Percentiles rank a stretch among this genome's conserved stretches.
These are phyloP conservation scores for Drosophila neonasuta DNA, from an alignment of 2,888 invertebrate species.

Conservation along the genomic window DNA sequence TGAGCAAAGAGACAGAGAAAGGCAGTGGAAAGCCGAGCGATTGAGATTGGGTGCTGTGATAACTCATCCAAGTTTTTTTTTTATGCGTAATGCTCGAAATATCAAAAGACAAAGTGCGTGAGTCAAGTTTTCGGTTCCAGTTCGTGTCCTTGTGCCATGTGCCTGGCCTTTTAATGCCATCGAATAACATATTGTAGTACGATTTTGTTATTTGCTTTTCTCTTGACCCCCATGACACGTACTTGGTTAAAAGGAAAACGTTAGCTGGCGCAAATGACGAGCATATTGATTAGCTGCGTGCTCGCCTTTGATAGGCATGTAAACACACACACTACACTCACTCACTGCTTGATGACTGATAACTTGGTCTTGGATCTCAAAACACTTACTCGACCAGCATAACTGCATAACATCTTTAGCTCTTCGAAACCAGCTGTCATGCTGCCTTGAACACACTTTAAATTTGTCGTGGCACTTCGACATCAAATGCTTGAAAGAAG, in stretches of 20 bases:
- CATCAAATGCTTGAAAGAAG: neutral
- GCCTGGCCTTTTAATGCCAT: conserved; percentile 39
- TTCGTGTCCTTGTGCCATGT: conserved; percentile 33
- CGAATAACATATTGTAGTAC: conserved; percentile 36
- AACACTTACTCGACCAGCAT: conserved; percentile 56
- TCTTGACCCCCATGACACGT: conserved; percentile 70
- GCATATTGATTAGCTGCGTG: conserved; percentile 76
- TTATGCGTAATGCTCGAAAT: conserved; percentile 57
- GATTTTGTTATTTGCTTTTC: conserved; percentile 36
- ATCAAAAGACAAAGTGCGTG: conserved; percentile 50
- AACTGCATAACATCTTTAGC: conserved; percentile 31
- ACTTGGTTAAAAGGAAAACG: conserved; percentile 77
- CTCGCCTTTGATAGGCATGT: conserved; percentile 62
- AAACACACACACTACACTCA: conserved; percentile 52
- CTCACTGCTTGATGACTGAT: conserved; percentile 57
- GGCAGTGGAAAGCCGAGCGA: neutral
- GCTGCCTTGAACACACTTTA: conserved; percentile 42
- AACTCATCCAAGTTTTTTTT: conserved; percentile 72
- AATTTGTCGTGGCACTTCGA: conserved; percentile 38
- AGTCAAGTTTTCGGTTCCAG: conserved; percentile 11
- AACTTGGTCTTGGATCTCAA: conserved; percentile 69
- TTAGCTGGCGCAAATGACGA: conserved; percentile 68
- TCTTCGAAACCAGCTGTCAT: conserved; percentile 29
- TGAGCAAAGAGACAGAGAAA: conserved; percentile 5
- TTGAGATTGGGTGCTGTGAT: conserved; percentile 43